Evolutionary conservation across 2,113 vertebrate species (phyloP).

Genomic region (Neogobius melanostomus): DNA sequence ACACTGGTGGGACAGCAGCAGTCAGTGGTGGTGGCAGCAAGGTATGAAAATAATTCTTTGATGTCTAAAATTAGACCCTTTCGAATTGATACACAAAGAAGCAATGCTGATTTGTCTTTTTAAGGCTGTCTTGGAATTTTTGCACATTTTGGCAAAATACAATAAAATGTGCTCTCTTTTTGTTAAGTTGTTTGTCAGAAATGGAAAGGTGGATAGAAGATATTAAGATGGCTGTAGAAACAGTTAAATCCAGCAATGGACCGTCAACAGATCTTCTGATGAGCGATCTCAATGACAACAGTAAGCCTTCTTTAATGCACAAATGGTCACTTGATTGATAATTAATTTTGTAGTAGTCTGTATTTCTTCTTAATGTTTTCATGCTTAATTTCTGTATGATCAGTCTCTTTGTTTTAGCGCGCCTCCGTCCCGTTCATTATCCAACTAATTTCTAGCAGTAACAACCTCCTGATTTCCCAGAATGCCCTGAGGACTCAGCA

Average conservation of each 20-base stretch:
- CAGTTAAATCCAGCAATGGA: constrained; percentile 85
- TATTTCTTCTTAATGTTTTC: background rate
- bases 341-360: background rate
- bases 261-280: constrained; percentile 81
- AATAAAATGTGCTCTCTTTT: background rate
- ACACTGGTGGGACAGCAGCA: constrained; percentile 89
- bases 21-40: constrained; percentile 91
- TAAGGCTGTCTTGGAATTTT: too few species aligned
- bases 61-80: background rate
- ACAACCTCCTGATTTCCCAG: constrained; percentile 81
- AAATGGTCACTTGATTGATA: background rate
- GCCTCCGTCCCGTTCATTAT: constrained; percentile 35
- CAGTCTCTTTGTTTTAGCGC: constrained; percentile 51
- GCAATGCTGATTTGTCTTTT: background rate
- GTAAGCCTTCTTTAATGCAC: constrained; percentile 76
- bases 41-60: constrained; percentile 73
- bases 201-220: constrained; percentile 97
- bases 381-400: constrained; percentile 19
- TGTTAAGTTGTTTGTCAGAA: constrained; percentile 80
- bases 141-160: background rate
- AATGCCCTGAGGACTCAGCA: constrained; percentile 86
- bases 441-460: constrained; percentile 58
- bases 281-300: constrained; percentile 83
- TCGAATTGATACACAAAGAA: background rate
- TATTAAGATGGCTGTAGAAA: constrained; percentile 88